Base-by-base conservation (phyloP, 2,797 vertebrate species). In the Peromyscus melanophrys region DNA sequence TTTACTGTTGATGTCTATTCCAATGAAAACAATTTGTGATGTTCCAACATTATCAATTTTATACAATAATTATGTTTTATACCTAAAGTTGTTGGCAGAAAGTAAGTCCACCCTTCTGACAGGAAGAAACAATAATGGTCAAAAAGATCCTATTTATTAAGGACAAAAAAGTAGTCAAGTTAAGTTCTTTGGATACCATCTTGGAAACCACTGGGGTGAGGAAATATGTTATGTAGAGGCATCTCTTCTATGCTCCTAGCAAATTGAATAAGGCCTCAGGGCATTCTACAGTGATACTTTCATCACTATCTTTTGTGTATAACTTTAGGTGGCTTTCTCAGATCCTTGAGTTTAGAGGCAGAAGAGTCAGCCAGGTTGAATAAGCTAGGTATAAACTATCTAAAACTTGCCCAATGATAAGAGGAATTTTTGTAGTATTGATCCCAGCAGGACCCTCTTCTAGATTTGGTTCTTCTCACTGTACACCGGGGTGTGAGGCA, bases 161-260 rank as follows among this genome's bases (percentile, higher is more conserved):
- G 57, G 55, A 95, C 6, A 92, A 75, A 89, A 57, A 67, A 71
- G 10, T 80, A 9, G 63, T 5, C n/a, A 93, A 17, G 12, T 46
- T 94, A 96, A 85, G 25, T 93, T 57, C 63, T 95, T 82, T 78
- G 6, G 25, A 61, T 21, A 89, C 92, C 31, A 67, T 92, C 43
- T 67, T 69, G 57, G 81, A 93, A 90, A 78, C 4, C 40, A 78
- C 31, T 89, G 4, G 23, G 10, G 7, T 57, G 17, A 40, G 21
- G 61, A 17, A 13, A 84, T 65, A n/a, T 52, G 31, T 65, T 86
- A 10, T 63, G 55, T 92, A 80, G 31, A 82, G 0, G 6, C 9
- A n/a, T 92, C 2, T 86, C 12, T 31, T 93, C 52, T 90, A 43
- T 81, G 43, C 1, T 73, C 25, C 52, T 89, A 63, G 31, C 17